phyloP scores from a whole-genome alignment of 2,797 vertebrate genomes.

The Galaxias olidus region DNA sequence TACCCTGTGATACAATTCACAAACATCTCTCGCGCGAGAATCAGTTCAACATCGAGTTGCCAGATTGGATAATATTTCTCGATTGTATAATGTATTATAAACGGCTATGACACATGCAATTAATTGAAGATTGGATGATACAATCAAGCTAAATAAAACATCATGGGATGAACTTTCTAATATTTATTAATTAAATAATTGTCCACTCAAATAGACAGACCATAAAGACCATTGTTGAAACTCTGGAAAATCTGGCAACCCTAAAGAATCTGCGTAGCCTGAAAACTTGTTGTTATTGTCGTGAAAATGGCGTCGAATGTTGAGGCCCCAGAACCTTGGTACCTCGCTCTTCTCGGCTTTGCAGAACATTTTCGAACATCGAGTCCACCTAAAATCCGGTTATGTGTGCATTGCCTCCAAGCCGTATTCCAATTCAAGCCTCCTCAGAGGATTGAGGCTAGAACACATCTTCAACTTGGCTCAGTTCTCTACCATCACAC shows the following conservation, averaged over 20 bases:
- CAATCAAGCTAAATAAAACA: too few species aligned
- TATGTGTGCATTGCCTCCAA: conserved; percentile 96
- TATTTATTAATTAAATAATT: too few species aligned
- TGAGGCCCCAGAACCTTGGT: conserved; percentile 93
- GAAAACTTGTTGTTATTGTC: conserved; percentile 76
- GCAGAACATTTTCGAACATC: conserved; percentile 98
- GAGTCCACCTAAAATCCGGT: conserved; percentile 93
- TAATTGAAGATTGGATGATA: too few species aligned
- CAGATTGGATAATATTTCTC: conserved; percentile 23
- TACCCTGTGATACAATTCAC: conserved; percentile 2
- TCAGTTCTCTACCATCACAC: conserved; percentile 99
- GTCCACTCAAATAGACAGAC: neutral
- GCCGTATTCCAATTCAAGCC: conserved; percentile 98
- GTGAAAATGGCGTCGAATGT: conserved; percentile 84
- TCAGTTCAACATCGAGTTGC: conserved; percentile 55
- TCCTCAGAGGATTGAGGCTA: conserved; percentile 92
- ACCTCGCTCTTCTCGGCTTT: conserved; percentile 93
- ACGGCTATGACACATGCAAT: too few species aligned
- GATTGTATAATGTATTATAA: too few species aligned
- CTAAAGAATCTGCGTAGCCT: conserved; percentile 52
- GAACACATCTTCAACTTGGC: conserved; percentile 94
- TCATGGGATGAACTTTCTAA: too few species aligned
- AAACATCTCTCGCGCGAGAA: too few species aligned
- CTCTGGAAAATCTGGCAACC: conserved; percentile 62
- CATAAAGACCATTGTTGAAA: neutral